Base-by-base conservation (phyloP, 1,140 invertebrate species). In the Pogonomyrmex californicus region DNA sequence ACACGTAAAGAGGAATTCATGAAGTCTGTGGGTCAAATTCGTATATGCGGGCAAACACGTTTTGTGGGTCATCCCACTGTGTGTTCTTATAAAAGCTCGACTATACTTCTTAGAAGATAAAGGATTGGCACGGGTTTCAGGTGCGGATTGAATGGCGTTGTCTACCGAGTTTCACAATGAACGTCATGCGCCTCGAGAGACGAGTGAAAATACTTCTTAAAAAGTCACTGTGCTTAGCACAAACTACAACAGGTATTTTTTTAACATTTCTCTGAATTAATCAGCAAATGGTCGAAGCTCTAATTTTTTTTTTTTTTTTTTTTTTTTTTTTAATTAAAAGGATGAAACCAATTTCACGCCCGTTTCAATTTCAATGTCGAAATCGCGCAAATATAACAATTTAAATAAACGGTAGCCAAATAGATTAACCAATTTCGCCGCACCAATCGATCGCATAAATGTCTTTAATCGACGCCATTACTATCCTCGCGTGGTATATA, bases 1-100 rank as follows among this genome's bases (percentile, higher is more conserved):
- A 36, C 47, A 58, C 23, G 79, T 60, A 62, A 75, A 73, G 36
- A 60, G n/a, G 41, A 70, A 75, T 82, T 82, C 51, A 82, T 82
- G 47, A 82, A 73, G 66, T 82, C 68, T 10, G 30, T 30, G 33
- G 77, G 47, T 82, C 14, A 41, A 49, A 38, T 38, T 71, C 68
- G 54, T 83, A 75, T 73, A 41, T 38, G 54, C 54, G n/a, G 33
- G 66, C 33, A 12, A 36, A 33, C 79, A 83, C 79, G 68, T 83
- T 62, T 54, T 54, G 56, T n/a, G 68, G 68, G 68, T 83, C 75
- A 83, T 83, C 41, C 54, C 41, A 54, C 30, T 17, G 79, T 54
- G 41, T 83, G 75, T 83, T 83, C 79, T 83, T 83, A 83, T 73
- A 83, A 83, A 83, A 83, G 78, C 79, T 49, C 54, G 54, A 83